These are phyloP conservation scores for Semicossyphus pulcher DNA, from an alignment of 2,113 vertebrate species.

Conservation along the genomic window DNA sequence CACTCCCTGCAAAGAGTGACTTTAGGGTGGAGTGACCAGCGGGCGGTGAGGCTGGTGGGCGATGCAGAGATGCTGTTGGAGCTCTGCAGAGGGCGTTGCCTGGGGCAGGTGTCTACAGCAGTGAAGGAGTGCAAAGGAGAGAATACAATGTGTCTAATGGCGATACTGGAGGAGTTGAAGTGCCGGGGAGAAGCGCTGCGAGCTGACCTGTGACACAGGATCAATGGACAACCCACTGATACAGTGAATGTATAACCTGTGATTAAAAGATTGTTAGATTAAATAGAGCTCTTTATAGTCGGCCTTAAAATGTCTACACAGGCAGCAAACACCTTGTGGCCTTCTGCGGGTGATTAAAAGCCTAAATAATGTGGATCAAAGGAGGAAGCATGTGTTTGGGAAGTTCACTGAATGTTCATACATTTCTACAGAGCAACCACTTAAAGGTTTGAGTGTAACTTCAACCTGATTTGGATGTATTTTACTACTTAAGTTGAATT, in stretches of 20 bases:
- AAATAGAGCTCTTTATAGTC: too few relatives aligned
- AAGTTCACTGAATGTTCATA: not conserved
- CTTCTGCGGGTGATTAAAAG: too few relatives aligned
- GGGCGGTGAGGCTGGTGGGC: slow-evolving; percentile 81
- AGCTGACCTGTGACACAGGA: slow-evolving; percentile 29
- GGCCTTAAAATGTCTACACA: not conserved
- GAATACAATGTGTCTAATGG: slow-evolving; percentile 84
- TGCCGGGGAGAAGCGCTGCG: slow-evolving; percentile 38
- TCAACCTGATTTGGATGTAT: too few relatives aligned
- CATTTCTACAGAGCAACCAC: not conserved
- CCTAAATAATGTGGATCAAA: not conserved
- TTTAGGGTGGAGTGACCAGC: slow-evolving; percentile 80
- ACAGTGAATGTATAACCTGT: slow-evolving; percentile 8
- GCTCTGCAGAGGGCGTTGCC: slow-evolving; percentile 79
- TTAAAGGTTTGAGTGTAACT: too few relatives aligned
- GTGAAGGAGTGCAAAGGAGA: slow-evolving; percentile 78
- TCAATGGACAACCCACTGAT: not conserved
- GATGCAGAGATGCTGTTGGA: slow-evolving; percentile 86
- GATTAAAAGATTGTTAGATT: too few relatives aligned
- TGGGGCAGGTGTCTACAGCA: slow-evolving; percentile 80
- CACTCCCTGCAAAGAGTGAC: slow-evolving; percentile 64
- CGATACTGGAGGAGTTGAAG: slow-evolving; percentile 83
- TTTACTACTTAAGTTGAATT: not conserved
- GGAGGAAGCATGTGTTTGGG: too few relatives aligned
- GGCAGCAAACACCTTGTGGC: not conserved